Evolutionary conservation across 37 sponge, comb jelly and placozoan genomes (phyloP).

Genomic region (Amphimedon queenslandica): DNA sequence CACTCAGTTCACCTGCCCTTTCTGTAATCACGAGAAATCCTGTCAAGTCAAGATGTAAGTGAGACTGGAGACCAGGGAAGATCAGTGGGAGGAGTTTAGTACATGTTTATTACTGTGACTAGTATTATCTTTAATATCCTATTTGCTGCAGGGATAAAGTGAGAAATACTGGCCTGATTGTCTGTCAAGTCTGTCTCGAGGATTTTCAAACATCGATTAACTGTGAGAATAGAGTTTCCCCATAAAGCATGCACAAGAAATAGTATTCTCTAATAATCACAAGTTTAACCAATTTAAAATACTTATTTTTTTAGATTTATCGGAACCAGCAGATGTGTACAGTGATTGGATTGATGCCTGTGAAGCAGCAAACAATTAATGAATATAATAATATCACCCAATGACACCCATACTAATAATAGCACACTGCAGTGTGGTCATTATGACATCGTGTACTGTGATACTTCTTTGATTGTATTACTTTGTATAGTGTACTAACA

Average conservation of each 20-base stretch:
- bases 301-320: slow-evolving; percentile 59
- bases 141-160: slow-evolving; percentile 59
- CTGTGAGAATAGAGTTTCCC: slow-evolving; percentile 48
- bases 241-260: not conserved
- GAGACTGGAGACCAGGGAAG: too few species aligned
- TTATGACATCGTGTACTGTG: too few species aligned
- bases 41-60: slow-evolving; percentile 94
- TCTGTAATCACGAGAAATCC: slow-evolving; percentile 98
- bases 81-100: too few species aligned
- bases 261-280: not conserved
- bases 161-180: slow-evolving; percentile 79
- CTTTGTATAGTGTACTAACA: too few species aligned
- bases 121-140: too few species aligned
- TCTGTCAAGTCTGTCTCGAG: slow-evolving; percentile 90
- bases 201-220: slow-evolving; percentile 92
- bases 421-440: too few species aligned
- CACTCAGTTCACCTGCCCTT: slow-evolving; percentile 92
- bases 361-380: slow-evolving; percentile 81
- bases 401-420: too few species aligned
- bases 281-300: not conserved
- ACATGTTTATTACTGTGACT: too few species aligned
- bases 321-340: slow-evolving; percentile 99
- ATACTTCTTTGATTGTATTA: too few species aligned
- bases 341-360: slow-evolving; percentile 99
- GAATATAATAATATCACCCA: too few species aligned